Percentiles rank a stretch among this genome's conserved stretches.
Conservation (phyloP, 2,113 vertebrate genomes). For the Sturnira hondurensis region DNA sequence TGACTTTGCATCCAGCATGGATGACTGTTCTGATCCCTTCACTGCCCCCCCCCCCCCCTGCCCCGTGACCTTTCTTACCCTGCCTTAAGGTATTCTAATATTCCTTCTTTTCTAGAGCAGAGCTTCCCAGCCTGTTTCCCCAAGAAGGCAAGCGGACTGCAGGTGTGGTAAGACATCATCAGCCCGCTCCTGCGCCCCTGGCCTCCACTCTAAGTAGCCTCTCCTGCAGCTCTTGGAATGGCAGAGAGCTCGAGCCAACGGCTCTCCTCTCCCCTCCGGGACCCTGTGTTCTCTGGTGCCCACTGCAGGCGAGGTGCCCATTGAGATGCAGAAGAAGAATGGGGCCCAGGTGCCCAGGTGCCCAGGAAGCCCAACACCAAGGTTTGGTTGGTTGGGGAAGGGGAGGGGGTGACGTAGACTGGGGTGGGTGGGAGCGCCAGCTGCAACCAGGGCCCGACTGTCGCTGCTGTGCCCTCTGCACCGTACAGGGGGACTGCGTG, state of each 20-base stretch:
- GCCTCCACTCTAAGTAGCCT: not conserved
- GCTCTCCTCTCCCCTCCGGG: not conserved
- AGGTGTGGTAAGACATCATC: not conserved
- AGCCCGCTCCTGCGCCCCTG: not conserved
- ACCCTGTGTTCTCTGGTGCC: not conserved
- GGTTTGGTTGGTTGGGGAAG: not conserved
- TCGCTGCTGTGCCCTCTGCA: fast-evolving
- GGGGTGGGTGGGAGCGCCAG: not conserved
- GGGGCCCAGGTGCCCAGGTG: no score
- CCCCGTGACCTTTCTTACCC: not conserved
- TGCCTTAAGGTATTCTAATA: not conserved
- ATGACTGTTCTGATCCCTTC: not conserved
- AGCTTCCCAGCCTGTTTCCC: not conserved
- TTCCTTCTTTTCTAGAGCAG: not conserved
- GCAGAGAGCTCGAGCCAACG: not conserved
- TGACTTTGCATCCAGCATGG: no score
- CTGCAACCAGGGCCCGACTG: fast-evolving
- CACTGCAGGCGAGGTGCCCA: not conserved
- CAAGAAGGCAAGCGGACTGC: not conserved
- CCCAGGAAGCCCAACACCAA: not conserved
- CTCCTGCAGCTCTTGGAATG: not conserved
- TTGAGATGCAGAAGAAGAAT: not conserved
- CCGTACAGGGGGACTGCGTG: not conserved
- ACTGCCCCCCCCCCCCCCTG: no score
- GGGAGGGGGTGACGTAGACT: not conserved